Evolutionary conservation across 2,888 invertebrate species (phyloP), one percentile per base, ranked within the genome.

Genomic region (Papilio gigon): DNA sequence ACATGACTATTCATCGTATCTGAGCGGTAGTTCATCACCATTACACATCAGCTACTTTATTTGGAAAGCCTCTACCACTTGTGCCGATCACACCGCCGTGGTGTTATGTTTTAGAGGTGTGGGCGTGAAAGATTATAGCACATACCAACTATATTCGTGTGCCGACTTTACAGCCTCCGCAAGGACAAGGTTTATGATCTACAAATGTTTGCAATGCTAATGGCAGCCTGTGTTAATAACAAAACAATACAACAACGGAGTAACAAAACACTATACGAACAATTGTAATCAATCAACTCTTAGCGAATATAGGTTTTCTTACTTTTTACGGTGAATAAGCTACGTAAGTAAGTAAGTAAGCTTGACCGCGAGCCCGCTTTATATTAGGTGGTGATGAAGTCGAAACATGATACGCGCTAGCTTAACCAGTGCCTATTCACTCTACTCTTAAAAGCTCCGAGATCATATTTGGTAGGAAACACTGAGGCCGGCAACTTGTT

Each of bases 151-250:
- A 50, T 50, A 27, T 27, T 14, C 14, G 50, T 50, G 8, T 50
- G 27, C 25, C 27, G 50, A 50, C 50, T 20, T 50, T 27, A n/a
- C 50, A 47, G 4, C 47, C 47, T 47, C 47, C 47, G 47, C 47
- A 47, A 47, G 47, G 47, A 47, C 47, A 47, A 22, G 22, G 0
- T 47, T 47, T 47, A 47, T 22, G 47, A 12, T 20, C 47, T 22
- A 12, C 47, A 47, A 47, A 47, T 47, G 4, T 47, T 47, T 47
- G 47, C 22, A 22, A 47, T 47, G 22, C 4, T 12, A 47, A 47
- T 47, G 12, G 12, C 22, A 47, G 4, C 3, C 11, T 3, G 22
- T 44, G 22, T 12, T 22, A 5, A 42, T 17, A 2, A 2, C 42
- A 11, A n/a, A n/a, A 40, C 40, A 22, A 47, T 6, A 11, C 11